These are phyloP conservation scores for Drosophila lini DNA, from an alignment of 1,140 invertebrate species.

Conservation along the genomic window DNA sequence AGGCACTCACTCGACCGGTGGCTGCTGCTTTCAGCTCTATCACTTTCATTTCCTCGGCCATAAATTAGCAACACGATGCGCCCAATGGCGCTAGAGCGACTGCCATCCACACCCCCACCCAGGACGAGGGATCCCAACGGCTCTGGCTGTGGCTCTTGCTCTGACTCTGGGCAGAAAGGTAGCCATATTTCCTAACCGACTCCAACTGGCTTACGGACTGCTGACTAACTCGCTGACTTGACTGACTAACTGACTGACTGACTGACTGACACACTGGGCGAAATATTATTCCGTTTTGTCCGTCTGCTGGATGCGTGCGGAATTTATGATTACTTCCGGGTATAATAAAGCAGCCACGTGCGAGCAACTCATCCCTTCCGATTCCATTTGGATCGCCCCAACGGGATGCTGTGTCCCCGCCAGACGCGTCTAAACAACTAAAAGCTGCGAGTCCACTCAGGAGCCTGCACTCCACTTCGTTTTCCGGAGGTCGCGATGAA, in stretches of 20 bases:
- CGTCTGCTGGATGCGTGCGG: conserved; percentile 53
- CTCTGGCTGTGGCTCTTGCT: conserved; percentile 8
- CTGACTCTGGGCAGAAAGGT: conserved; percentile 54
- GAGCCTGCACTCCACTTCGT: conserved; percentile 50
- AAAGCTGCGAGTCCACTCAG: conserved; percentile 69
- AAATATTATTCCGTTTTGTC: conserved; percentile 63
- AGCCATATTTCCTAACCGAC: conserved; percentile 53
- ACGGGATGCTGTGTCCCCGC: conserved; percentile 36
- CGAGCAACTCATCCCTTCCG: conserved; percentile 33
- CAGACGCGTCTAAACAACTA: conserved; percentile 73
- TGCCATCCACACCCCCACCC: conserved; percentile 4
- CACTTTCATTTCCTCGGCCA: conserved; percentile 80
- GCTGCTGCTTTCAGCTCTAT: conserved; percentile 77
- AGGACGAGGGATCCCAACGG: conserved; percentile 1
- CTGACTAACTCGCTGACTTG: conserved; percentile 21
- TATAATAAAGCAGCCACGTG: conserved; percentile 76
- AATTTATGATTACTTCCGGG: conserved; percentile 82
- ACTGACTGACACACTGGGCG: conserved; percentile 46
- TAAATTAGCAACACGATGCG: conserved; percentile 77
- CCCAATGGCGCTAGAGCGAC: conserved; percentile 20
- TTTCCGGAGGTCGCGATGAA: conserved; percentile 39
- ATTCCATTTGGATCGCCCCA: neutral
- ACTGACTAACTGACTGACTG: conserved; percentile 32
- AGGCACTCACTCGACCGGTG: conserved; percentile 35
- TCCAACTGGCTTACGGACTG: conserved; percentile 34